phyloP scores from a whole-genome alignment of 2,888 invertebrate genomes.

The Mayetiola destructor region DNA sequence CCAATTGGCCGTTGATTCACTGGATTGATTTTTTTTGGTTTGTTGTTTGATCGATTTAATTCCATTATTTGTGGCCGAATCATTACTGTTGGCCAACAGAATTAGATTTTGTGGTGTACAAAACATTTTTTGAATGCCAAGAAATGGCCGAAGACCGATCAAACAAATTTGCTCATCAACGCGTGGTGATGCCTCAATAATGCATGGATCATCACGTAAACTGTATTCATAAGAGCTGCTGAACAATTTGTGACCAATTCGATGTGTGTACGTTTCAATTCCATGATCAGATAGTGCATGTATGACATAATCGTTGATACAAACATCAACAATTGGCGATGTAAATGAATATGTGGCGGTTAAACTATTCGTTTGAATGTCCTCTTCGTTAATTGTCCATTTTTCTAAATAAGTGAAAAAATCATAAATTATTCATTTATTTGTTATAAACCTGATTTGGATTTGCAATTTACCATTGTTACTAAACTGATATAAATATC shows the following conservation, averaged over 20 bases:
- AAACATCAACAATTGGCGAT: constrained; percentile 49
- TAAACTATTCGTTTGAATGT: constrained; percentile 32
- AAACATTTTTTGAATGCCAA: constrained; percentile 39
- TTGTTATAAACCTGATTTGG: background rate
- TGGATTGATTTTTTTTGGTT: background rate
- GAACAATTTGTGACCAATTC: constrained; percentile 47
- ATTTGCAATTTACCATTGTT: constrained; percentile 30
- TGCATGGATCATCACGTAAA: constrained; percentile 28
- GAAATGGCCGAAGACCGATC: constrained; percentile 51
- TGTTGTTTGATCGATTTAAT: background rate
- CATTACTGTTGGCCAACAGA: constrained; percentile 28
- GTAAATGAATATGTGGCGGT: constrained; percentile 57
- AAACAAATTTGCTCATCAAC: constrained; percentile 47
- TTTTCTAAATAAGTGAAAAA: constrained; percentile 23
- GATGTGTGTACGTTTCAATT: constrained; percentile 58
- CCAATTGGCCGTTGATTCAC: constrained; percentile 36
- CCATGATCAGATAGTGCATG: constrained; percentile 63
- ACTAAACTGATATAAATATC: constrained; percentile 52
- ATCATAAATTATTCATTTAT: constrained; percentile 11
- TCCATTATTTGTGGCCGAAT: background rate
- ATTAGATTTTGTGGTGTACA: constrained; percentile 36
- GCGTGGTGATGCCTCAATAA: constrained; percentile 37
- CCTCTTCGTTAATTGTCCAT: constrained; percentile 31
- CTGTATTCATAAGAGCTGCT: constrained; percentile 35
- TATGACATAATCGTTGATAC: constrained; percentile 50